phyloP scores from a whole-genome alignment of 1,140 invertebrate genomes.

The Ganaspis sp. region DNA sequence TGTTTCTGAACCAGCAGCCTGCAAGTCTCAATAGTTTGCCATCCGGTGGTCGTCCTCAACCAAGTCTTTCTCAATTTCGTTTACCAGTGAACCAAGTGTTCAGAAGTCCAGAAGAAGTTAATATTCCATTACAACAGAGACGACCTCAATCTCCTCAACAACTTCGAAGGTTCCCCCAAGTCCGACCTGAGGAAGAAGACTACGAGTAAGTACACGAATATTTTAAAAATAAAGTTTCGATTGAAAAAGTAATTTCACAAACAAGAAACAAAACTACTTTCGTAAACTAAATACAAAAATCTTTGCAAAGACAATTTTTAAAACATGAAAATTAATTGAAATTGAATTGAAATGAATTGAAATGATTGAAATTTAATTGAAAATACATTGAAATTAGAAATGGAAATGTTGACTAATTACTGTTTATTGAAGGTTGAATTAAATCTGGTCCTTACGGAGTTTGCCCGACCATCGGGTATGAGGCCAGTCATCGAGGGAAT shows the following conservation, averaged over 20 bases:
- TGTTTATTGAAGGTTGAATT: conserved; percentile 6
- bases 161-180: conserved; percentile 71
- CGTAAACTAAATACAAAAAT: background rate
- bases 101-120: conserved; percentile 89
- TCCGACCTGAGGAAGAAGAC: conserved; percentile 72
- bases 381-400: no score
- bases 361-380: background rate
- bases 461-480: conserved; percentile 1
- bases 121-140: conserved; percentile 88
- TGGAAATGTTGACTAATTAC: background rate
- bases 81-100: conserved; percentile 81
- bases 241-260: conserved; percentile 1
- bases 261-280: background rate
- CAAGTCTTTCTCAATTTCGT: conserved; percentile 62
- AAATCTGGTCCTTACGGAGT: conserved; percentile 4
- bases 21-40: conserved; percentile 70
- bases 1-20: conserved; percentile 61
- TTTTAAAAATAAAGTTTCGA: no score
- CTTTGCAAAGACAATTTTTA: background rate
- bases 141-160: conserved; percentile 75
- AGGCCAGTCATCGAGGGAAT: conserved; percentile 8
- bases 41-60: conserved; percentile 64
- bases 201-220: conserved; percentile 70
- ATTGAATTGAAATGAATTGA: no score
- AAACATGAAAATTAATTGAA: background rate